Conservation (phyloP, 1,140 invertebrate species). For the Cardiocondyla obscurior region DNA sequence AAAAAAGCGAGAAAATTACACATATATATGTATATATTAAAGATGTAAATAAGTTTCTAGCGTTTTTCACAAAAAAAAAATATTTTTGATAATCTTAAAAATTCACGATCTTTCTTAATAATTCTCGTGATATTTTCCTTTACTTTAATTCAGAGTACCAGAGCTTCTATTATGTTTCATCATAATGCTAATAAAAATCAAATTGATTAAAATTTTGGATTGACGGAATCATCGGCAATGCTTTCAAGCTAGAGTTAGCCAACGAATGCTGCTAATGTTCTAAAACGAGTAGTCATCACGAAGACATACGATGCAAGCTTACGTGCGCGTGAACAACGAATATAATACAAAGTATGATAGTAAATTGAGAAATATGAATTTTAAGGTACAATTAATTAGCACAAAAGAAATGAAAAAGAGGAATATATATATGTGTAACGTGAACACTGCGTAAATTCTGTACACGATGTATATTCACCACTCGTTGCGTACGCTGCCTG, state of each 20-base stretch:
- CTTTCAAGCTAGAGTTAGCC: neutral
- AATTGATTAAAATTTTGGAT: neutral
- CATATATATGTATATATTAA: neutral
- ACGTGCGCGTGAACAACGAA: neutral
- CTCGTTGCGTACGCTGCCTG: slow-evolving; percentile 69
- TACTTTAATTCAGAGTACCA: neutral
- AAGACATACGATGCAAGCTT: neutral
- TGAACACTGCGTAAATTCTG: slow-evolving; percentile 65
- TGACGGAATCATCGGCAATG: neutral
- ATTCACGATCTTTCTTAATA: neutral
- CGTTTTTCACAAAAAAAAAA: slow-evolving; percentile 1
- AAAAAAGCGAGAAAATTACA: neutral
- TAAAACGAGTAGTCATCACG: neutral
- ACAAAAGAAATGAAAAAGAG: slow-evolving; percentile 30
- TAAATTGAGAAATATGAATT: slow-evolving; percentile 3
- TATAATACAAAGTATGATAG: neutral
- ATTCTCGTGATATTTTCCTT: neutral
- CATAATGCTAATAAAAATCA: too few relatives aligned
- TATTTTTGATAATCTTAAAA: slow-evolving; percentile 10
- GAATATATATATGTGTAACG: slow-evolving; percentile 51
- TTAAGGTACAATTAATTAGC: slow-evolving; percentile 21
- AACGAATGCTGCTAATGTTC: neutral
- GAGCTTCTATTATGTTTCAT: neutral
- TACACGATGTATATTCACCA: slow-evolving; percentile 69
- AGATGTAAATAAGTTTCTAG: neutral